Evolutionary conservation across 23 tunicate genomes (phyloP).

Genomic region (Diplosoma virens): DNA sequence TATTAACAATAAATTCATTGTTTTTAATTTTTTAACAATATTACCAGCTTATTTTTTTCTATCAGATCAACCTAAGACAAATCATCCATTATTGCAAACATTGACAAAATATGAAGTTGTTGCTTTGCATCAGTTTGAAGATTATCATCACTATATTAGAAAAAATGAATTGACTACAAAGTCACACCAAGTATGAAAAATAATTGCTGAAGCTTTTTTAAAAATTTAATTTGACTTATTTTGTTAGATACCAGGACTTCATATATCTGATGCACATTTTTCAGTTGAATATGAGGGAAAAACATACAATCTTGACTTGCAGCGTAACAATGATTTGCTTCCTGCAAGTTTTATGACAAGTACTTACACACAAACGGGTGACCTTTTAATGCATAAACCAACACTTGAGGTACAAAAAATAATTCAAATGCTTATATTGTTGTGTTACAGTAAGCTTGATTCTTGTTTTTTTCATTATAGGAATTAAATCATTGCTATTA

Average conservation of each 20-base stretch:
- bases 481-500: conserved; percentile 71
- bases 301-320: conserved; percentile 7
- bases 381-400: conserved; percentile 11
- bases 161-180: neutral
- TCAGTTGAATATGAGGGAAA: conserved; percentile 19
- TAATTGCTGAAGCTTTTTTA: too few relatives aligned
- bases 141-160: conserved; percentile 2
- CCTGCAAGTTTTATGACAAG: neutral
- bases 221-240: too few relatives aligned
- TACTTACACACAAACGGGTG: neutral
- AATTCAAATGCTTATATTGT: too few relatives aligned
- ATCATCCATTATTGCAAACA: conserved; percentile 1
- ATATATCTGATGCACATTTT: conserved; percentile 1
- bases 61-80: neutral
- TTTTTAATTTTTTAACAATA: too few relatives aligned
- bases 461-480: conserved; percentile 4
- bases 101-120: neutral
- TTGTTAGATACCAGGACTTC: conserved; percentile 1
- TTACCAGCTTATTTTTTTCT: neutral
- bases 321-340: conserved; percentile 8
- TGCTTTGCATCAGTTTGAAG: neutral
- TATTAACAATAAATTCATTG: too few relatives aligned
- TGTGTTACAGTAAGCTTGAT: too few relatives aligned
- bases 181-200: too few relatives aligned
- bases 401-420: neutral